These are phyloP conservation scores for Pygoscelis adeliae DNA, from an alignment of 2,113 vertebrate species.

Conservation along the genomic window DNA sequence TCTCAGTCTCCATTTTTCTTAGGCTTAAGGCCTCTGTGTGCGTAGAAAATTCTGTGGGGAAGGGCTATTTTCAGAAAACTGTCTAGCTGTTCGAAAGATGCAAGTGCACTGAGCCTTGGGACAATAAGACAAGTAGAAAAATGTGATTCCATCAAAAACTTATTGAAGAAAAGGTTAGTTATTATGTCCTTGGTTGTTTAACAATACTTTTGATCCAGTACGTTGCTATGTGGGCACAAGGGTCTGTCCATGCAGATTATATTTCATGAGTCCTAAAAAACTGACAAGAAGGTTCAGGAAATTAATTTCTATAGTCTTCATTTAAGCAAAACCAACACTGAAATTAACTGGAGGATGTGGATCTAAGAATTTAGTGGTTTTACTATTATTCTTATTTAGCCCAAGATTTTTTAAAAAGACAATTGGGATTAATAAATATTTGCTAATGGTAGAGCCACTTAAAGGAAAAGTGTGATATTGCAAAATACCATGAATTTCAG, in stretches of 20 bases:
- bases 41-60: neutral
- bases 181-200: neutral
- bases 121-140: constrained; percentile 7
- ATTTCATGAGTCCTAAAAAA: neutral
- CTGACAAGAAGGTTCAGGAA: neutral
- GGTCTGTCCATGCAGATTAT: neutral
- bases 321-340: neutral
- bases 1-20: neutral
- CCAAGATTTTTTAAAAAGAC: neutral
- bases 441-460: neutral
- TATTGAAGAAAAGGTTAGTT: neutral
- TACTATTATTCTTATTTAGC: neutral
- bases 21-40: neutral
- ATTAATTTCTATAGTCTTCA: neutral
- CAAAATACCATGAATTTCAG: neutral
- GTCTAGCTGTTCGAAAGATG: neutral
- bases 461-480: neutral
- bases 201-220: neutral
- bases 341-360: neutral
- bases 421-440: neutral
- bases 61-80: neutral
- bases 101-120: neutral
- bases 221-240: fast-evolving
- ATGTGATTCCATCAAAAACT: neutral
- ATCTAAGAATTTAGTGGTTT: neutral